phyloP scores from a whole-genome alignment of 2,797 vertebrate genomes.

The Acanthopagrus latus region DNA sequence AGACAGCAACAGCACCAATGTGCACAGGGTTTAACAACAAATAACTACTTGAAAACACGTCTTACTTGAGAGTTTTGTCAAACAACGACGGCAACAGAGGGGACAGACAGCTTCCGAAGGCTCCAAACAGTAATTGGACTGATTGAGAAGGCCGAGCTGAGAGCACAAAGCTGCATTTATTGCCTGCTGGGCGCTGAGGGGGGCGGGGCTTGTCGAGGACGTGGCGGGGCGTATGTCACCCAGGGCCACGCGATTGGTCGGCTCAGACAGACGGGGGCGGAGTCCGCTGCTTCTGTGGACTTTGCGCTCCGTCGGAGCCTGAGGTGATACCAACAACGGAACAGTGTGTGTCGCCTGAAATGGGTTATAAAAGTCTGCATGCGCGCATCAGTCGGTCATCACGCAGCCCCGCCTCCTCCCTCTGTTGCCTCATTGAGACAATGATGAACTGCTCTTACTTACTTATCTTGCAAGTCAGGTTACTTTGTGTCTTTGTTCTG shows the following conservation, averaged over 20 bases:
- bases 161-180: constrained; percentile 73
- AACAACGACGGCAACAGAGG: constrained; percentile 33
- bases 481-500: constrained; percentile 23
- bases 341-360: constrained; percentile 25
- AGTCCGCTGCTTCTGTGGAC: constrained; percentile 49
- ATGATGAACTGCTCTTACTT: too few relatives aligned
- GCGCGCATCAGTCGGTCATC: not conserved
- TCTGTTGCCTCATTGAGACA: not conserved
- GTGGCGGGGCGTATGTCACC: constrained; percentile 74
- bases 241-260: constrained; percentile 74
- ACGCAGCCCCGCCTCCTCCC: not conserved
- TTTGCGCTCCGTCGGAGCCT: constrained; percentile 21
- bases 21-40: not conserved
- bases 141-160: constrained; percentile 45
- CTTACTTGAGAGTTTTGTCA: constrained; percentile 73
- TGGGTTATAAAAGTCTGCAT: constrained; percentile 15
- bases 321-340: constrained; percentile 14
- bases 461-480: constrained; percentile 62
- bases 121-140: constrained; percentile 9
- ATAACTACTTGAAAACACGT: not conserved
- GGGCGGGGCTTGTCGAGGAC: constrained; percentile 57
- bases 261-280: constrained; percentile 47
- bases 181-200: not conserved
- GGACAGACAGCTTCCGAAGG: constrained; percentile 1
- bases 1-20: not conserved